Evolutionary conservation across 2,888 invertebrate genomes (phyloP).

Genomic region (Monoplex corrugatus): DNA sequence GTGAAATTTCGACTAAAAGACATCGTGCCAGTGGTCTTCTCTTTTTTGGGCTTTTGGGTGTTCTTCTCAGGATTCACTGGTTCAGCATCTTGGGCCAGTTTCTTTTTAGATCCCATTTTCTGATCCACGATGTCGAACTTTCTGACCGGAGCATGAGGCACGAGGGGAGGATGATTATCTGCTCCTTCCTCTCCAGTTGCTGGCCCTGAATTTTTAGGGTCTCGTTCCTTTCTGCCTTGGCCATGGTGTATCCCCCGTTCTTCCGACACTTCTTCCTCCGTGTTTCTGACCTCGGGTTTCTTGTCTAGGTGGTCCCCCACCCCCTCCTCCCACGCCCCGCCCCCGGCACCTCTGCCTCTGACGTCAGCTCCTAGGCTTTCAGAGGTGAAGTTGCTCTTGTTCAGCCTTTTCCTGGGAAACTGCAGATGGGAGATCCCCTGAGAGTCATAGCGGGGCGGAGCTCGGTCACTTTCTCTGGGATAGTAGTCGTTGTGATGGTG

Average conservation of each 20-base stretch:
- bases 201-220: too few relatives aligned
- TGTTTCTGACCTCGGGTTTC: not conserved
- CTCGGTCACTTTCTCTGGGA: not conserved
- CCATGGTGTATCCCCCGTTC: not conserved
- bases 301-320: not conserved
- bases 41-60: too few relatives aligned
- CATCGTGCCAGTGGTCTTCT: not conserved
- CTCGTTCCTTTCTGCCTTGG: too few relatives aligned
- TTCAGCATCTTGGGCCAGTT: too few relatives aligned
- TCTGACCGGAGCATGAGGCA: not conserved
- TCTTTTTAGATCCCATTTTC: too few relatives aligned
- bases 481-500: not conserved
- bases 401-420: constrained; percentile 36
- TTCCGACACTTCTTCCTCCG: not conserved
- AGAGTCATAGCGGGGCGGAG: not conserved
- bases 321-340: constrained; percentile 10
- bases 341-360: not conserved
- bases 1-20: constrained; percentile 17
- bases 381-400: constrained; percentile 51
- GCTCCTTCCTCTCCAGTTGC: not conserved
- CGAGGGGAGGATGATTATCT: not conserved
- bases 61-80: not conserved
- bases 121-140: too few relatives aligned
- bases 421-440: constrained; percentile 36
- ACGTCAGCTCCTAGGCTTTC: constrained; percentile 38